Percentiles rank a stretch among this genome's conserved stretches.
These are phyloP conservation scores for Latheticus oryzae DNA, from an alignment of 2,888 invertebrate genomes.

Conservation along the genomic window DNA sequence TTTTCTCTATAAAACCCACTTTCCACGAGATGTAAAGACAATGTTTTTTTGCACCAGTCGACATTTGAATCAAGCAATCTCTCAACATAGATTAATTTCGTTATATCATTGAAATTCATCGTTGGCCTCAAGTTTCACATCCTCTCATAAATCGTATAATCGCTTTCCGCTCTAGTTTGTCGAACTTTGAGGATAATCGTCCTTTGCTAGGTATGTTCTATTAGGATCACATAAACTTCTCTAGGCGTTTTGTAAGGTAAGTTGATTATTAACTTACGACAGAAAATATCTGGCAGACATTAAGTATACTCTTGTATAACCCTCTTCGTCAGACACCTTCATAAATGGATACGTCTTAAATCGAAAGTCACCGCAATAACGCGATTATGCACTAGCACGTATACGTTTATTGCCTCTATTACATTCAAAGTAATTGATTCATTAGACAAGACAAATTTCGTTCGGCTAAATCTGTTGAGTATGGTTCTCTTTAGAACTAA, in stretches of 20 bases:
- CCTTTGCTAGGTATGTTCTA: conserved; percentile 11
- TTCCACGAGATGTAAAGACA: neutral
- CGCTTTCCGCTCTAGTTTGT: conserved; percentile 29
- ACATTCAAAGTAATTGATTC: conserved; percentile 36
- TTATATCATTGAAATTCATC: conserved; percentile 40
- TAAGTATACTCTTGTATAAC: conserved; percentile 19
- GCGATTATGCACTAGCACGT: conserved; percentile 38
- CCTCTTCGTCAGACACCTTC: conserved; percentile 1
- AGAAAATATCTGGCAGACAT: conserved; percentile 22
- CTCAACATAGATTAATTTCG: conserved; percentile 36
- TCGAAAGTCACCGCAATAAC: conserved; percentile 19
- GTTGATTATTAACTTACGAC: conserved; percentile 30
- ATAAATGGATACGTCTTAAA: conserved; percentile 22
- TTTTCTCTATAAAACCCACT: conserved; percentile 3
- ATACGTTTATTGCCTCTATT: conserved; percentile 36
- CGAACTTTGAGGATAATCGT: conserved; percentile 25
- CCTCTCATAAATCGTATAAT: conserved; percentile 39
- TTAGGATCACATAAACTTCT: conserved; percentile 21
- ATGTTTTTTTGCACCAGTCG: too few species aligned
- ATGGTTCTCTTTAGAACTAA: conserved; percentile 25
- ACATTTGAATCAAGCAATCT: conserved; percentile 18
- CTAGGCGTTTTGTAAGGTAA: conserved; percentile 27
- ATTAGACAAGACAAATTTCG: conserved; percentile 38
- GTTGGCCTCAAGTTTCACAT: conserved; percentile 33
- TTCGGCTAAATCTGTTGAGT: conserved; percentile 21